A percentile compares a stretch with the other conserved stretches of the same genome.
These are phyloP conservation scores for Drosophila rubida DNA, from an alignment of 2,888 invertebrate species.

Conservation along the genomic window DNA sequence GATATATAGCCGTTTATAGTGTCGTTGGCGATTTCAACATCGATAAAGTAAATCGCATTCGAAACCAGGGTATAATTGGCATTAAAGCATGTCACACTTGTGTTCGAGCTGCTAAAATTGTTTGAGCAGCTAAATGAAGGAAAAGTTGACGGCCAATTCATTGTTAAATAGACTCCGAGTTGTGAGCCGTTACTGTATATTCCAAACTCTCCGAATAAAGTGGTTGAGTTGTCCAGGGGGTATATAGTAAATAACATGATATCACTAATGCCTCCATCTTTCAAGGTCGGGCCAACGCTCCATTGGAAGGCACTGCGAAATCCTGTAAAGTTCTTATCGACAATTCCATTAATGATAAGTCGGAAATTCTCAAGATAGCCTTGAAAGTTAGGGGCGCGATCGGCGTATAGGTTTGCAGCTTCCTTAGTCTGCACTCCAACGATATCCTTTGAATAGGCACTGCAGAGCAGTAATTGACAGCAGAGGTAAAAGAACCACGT, in stretches of 20 bases:
- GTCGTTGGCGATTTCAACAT: slow-evolving; percentile 15
- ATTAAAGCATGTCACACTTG: background rate
- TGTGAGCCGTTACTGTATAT: slow-evolving; percentile 11
- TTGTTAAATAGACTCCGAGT: background rate
- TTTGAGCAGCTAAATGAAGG: slow-evolving; percentile 1
- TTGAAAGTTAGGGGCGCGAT: background rate
- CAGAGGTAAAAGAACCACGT: slow-evolving; percentile 3
- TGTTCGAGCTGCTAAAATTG: background rate
- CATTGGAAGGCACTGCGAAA: slow-evolving; percentile 22
- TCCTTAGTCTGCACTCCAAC: background rate
- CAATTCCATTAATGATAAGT: background rate
- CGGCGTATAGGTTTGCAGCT: background rate
- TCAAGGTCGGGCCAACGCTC: background rate
- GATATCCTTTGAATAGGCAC: background rate
- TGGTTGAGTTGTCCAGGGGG: background rate
- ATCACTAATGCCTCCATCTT: slow-evolving; percentile 11
- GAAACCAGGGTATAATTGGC: slow-evolving; percentile 3
- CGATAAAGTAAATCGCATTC: slow-evolving; percentile 25
- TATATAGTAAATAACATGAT: background rate
- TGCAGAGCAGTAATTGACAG: background rate
- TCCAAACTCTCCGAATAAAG: slow-evolving; percentile 12
- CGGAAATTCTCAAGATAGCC: background rate
- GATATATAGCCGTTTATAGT: slow-evolving; percentile 17
- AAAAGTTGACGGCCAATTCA: background rate
- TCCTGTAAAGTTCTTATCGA: background rate